These are phyloP conservation scores for Tuberolachnus salignus DNA, from an alignment of 2,888 invertebrate species.

Conservation along the genomic window DNA sequence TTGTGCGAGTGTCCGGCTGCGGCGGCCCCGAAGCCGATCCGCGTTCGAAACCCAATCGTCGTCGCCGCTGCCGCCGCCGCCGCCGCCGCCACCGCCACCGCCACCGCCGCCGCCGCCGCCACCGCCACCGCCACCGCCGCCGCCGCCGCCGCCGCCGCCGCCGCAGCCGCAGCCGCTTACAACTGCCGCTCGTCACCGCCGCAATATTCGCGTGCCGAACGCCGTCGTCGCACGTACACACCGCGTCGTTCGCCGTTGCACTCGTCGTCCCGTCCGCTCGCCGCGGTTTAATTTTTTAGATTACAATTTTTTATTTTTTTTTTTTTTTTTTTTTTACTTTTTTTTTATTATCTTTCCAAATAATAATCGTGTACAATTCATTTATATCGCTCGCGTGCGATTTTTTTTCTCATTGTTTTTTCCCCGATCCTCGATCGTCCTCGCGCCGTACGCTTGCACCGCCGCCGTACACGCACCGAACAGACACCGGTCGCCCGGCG, in stretches of 20 bases:
- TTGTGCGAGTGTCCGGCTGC: constrained; percentile 49
- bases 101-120: neutral
- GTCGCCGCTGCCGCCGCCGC: constrained; percentile 35
- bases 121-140: neutral
- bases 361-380: no score
- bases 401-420: no score
- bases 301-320: no score
- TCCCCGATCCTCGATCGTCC: neutral
- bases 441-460: neutral
- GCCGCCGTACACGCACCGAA: neutral
- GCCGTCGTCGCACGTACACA: neutral
- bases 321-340: no score
- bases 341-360: no score
- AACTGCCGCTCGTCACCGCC: neutral
- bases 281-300: no score
- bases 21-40: constrained; percentile 45
- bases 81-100: constrained; percentile 2
- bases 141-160: neutral
- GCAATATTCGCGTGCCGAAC: neutral
- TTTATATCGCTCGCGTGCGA: no score
- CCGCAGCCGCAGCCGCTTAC: neutral
- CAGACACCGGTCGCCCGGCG: neutral
- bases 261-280: constrained; percentile 1
- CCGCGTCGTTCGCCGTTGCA: no score
- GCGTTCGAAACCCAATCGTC: constrained; percentile 46